These are phyloP conservation scores for Sphaerophoria rueppellii DNA, from an alignment of 2,888 invertebrate genomes.

Conservation along the genomic window DNA sequence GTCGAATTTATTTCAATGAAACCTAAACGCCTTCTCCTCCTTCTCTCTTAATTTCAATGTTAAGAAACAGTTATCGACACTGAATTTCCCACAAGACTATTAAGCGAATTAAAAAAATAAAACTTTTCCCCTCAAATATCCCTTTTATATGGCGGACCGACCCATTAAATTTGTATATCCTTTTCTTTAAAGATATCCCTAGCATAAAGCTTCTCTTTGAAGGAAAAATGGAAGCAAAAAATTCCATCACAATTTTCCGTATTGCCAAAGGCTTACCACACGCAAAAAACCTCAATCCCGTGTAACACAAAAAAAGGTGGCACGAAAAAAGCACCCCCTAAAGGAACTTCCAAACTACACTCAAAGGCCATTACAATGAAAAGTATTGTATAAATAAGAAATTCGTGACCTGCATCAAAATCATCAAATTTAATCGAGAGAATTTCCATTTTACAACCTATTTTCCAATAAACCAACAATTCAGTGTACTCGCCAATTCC, in stretches of 20 bases:
- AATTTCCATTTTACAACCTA: conserved; percentile 38
- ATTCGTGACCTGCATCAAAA: conserved; percentile 63
- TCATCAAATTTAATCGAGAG: conserved; percentile 49
- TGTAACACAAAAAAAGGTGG: neutral
- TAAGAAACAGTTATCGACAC: conserved; percentile 23
- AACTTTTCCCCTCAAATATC: conserved; percentile 7
- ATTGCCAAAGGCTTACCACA: conserved; percentile 8
- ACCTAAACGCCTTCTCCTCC: neutral
- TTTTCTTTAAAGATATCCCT: conserved; percentile 10
- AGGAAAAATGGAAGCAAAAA: conserved; percentile 10
- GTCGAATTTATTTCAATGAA: conserved; percentile 10
- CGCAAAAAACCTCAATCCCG: conserved; percentile 34
- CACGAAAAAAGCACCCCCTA: neutral
- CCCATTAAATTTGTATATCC: neutral
- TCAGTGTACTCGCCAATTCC: conserved; percentile 18
- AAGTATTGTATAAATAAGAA: conserved; percentile 55
- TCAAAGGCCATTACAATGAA: conserved; percentile 33
- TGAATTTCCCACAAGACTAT: conserved; percentile 15
- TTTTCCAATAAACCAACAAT: conserved; percentile 18
- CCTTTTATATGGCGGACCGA: neutral
- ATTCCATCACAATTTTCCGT: neutral
- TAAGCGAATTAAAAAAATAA: conserved; percentile 50
- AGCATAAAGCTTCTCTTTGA: conserved; percentile 11
- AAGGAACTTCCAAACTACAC: neutral
- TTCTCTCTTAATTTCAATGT: neutral